Conservation (phyloP, 1,140 invertebrate genomes). For the Glossosoma conforme region DNA sequence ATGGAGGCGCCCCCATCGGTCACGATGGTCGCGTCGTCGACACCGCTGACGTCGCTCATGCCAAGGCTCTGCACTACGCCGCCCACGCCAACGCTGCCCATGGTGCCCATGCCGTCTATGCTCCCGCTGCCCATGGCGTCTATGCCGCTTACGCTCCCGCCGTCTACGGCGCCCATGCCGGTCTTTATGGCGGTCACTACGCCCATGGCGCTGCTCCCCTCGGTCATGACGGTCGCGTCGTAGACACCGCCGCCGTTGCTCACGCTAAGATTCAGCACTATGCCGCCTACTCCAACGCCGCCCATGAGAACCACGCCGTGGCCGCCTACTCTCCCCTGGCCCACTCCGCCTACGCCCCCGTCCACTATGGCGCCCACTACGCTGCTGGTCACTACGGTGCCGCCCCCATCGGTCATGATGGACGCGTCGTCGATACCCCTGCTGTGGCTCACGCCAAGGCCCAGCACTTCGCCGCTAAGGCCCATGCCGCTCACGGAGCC, state of each 20-base stretch:
- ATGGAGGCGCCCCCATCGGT: conserved; percentile 21
- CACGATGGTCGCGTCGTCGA: conserved; percentile 25
- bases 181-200: conserved; percentile 34
- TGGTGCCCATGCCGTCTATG: conserved; percentile 6
- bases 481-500: conserved; percentile 30
- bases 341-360: conserved; percentile 20
- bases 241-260: conserved; percentile 46
- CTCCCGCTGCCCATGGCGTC: not conserved
- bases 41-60: conserved; percentile 27
- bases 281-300: not conserved
- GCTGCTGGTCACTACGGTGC: conserved; percentile 25
- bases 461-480: conserved; percentile 39
- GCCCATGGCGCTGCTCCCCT: conserved; percentile 37
- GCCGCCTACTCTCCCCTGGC: conserved; percentile 42
- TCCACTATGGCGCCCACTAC: not conserved
- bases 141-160: not conserved
- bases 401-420: conserved; percentile 31
- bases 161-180: not conserved
- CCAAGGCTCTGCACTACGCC: conserved; percentile 24
- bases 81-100: conserved; percentile 15
- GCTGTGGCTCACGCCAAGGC: conserved; percentile 45
- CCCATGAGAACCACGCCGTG: conserved; percentile 41
- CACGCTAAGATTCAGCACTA: conserved; percentile 41
- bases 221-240: conserved; percentile 46
- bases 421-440: conserved; percentile 43